Conservation (phyloP, 2,888 invertebrate genomes). For the Dinocampus coccinellae region DNA sequence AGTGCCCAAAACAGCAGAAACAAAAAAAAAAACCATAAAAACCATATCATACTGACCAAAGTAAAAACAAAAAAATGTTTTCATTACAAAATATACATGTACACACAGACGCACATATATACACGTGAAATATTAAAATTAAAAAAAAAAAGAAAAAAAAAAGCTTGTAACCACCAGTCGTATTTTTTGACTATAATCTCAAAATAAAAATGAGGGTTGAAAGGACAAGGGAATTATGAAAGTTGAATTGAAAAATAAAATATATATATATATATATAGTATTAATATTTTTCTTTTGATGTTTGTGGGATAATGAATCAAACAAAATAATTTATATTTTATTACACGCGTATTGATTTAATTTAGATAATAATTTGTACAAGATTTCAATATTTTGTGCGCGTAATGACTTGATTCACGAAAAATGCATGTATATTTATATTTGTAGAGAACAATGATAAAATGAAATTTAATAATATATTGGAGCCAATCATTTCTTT, state of each 20-base stretch:
- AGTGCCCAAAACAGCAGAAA: not conserved
- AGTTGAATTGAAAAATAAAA: not conserved
- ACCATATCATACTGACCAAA: constrained; percentile 34
- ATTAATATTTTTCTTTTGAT: not conserved
- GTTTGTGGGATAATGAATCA: not conserved
- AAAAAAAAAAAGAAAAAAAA: constrained; percentile 49
- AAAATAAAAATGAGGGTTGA: constrained; percentile 41
- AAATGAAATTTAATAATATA: not conserved
- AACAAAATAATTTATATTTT: not conserved
- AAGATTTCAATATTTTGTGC: not conserved
- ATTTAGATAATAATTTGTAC: constrained; percentile 5
- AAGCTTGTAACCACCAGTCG: constrained; percentile 68
- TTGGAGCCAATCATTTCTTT: not conserved
- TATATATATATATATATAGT: not conserved
- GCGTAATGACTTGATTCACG: not conserved
- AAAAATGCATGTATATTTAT: not conserved
- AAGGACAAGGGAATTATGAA: constrained; percentile 17
- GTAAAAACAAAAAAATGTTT: constrained; percentile 34
- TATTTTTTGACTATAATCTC: constrained; percentile 67
- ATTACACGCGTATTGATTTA: not conserved
- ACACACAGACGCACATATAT: not conserved
- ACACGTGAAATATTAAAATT: constrained; percentile 25
- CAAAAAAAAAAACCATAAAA: no score
- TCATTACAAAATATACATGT: constrained; percentile 1
- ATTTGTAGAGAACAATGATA: not conserved